Percentiles rank a stretch among this genome's conserved stretches.
These are phyloP conservation scores for Emmelina monodactyla DNA, from an alignment of 2,888 invertebrate genomes.

Conservation along the genomic window DNA sequence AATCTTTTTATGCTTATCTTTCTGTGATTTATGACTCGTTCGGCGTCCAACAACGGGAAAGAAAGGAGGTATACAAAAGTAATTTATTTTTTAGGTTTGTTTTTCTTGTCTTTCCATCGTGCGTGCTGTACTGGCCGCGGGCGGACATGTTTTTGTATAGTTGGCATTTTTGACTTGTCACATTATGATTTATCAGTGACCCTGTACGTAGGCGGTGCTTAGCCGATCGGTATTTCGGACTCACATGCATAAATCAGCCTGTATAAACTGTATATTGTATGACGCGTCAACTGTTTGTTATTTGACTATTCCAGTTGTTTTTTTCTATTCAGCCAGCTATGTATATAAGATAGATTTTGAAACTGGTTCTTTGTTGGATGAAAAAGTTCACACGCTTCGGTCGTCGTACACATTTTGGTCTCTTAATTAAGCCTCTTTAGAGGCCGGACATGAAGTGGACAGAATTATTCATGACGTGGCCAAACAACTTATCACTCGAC, in stretches of 20 bases:
- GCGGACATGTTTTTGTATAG: conserved; percentile 62
- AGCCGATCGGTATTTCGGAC: conserved; percentile 59
- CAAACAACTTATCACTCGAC: conserved; percentile 31
- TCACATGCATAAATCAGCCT: conserved; percentile 50
- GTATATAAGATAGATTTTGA: too few species aligned
- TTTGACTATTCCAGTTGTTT: too few species aligned
- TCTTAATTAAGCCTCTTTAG: conserved; percentile 54
- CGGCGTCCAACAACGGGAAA: conserved; percentile 63
- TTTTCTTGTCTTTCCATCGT: conserved; percentile 60
- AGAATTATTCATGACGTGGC: conserved; percentile 53
- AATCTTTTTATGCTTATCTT: conserved; percentile 67
- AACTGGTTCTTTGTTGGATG: too few species aligned
- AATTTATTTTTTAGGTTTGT: conserved; percentile 65
- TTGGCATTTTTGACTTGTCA: conserved; percentile 66
- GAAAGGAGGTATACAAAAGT: conserved; percentile 65
- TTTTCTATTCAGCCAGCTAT: too few species aligned
- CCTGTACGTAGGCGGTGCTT: conserved; percentile 60
- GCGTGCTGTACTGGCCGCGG: conserved; percentile 56
- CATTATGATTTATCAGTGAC: conserved; percentile 57
- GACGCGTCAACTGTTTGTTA: conserved; percentile 42
- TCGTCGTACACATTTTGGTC: conserved; percentile 43
- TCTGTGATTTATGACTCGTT: conserved; percentile 63
- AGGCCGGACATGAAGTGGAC: conserved; percentile 35
- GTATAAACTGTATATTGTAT: conserved; percentile 36
- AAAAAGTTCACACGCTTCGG: conserved; percentile 45